Base-by-base conservation (phyloP, 2,888 invertebrate genomes). In the Ctenicera cuprea region DNA sequence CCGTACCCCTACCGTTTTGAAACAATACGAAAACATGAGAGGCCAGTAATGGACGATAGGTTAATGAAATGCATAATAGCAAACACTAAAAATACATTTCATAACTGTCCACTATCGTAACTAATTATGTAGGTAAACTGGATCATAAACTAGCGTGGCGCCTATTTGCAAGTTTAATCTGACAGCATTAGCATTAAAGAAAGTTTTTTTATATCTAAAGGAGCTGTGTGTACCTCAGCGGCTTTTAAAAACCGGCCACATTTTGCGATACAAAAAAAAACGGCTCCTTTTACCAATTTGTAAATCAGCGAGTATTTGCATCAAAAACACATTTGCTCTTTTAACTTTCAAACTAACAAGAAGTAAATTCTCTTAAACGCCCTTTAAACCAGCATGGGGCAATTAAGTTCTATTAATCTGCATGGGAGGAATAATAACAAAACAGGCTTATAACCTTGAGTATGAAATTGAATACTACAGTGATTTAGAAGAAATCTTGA, bases 71-170 rank as follows among this genome's bases (percentile, higher is more conserved):
- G 33, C 61, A 16, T 20, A 68, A 68, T 61, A 38, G 26, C 48
- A 18, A 52, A 41, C 48, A 59, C 33, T 68, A 37, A 41, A 61
- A 68, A 68, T 33, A 68, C 59, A 38, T 61, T 68, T 45, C 68
- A 68, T 50, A 61, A 68, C 68, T 50, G 68, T 68, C 68, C 37
- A 68, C 61, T 61, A 45, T 68, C 68, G 68, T 61, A 68, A 68
- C 61, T 61, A 68, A 68, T 68, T 70, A 38, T 50, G 57, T 57
- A 73, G 54, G 62, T 57, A 73, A 73, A 73, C 54, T 73, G 63
- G 73, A 69, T 69, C 73, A 70, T 74, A 64, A 73, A 63, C 41
- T 67, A 70, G 63, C 67, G 57, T 63, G 73, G 73, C 73, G 73
- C 73, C 73, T 70, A 74, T 69, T 61, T 33, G 61, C 63, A 73